Conservation (phyloP, 1,140 invertebrate genomes). For the Elysia chlorotica region DNA sequence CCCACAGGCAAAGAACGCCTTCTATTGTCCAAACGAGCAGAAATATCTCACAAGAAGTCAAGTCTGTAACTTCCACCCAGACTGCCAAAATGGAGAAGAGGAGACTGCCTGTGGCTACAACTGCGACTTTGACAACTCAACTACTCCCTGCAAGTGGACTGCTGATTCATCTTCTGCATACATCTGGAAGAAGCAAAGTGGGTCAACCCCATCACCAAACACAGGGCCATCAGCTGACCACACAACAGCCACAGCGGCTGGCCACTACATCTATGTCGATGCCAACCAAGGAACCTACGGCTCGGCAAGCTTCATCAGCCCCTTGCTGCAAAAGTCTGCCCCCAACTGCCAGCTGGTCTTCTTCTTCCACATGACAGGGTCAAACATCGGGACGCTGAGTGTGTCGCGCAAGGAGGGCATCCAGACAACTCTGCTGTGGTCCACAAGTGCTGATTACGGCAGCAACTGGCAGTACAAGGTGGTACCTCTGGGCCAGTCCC, state of each 20-base stretch:
- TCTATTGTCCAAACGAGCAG: constrained; percentile 32
- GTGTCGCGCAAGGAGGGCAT: constrained; percentile 32
- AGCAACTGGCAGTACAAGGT: constrained; percentile 42
- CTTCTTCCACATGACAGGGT: constrained; percentile 75
- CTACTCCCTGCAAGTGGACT: constrained; percentile 44
- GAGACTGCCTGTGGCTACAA: constrained; percentile 48
- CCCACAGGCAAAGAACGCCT: constrained; percentile 14
- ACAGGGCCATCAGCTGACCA: constrained; percentile 80
- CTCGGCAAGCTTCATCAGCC: constrained; percentile 25
- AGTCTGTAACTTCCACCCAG: constrained; percentile 51
- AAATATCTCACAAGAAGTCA: constrained; percentile 33
- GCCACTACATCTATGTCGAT: constrained; percentile 80
- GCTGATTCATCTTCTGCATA: constrained; percentile 37
- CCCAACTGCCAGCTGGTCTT: constrained; percentile 59
- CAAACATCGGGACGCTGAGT: constrained; percentile 38
- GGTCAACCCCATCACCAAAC: constrained; percentile 61
- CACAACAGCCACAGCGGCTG: constrained; percentile 65
- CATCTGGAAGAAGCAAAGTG: constrained; percentile 40
- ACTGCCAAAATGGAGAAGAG: constrained; percentile 54
- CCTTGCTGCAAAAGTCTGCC: constrained; percentile 31
- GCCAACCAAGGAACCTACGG: constrained; percentile 38
- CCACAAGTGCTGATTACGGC: constrained; percentile 34
- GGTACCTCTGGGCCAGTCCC: constrained; percentile 45
- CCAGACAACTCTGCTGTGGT: constrained; percentile 30
- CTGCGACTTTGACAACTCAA: constrained; percentile 55